These are phyloP conservation scores for Ceratotherium simum DNA, from an alignment of 2,113 vertebrate genomes.

Conservation along the genomic window DNA sequence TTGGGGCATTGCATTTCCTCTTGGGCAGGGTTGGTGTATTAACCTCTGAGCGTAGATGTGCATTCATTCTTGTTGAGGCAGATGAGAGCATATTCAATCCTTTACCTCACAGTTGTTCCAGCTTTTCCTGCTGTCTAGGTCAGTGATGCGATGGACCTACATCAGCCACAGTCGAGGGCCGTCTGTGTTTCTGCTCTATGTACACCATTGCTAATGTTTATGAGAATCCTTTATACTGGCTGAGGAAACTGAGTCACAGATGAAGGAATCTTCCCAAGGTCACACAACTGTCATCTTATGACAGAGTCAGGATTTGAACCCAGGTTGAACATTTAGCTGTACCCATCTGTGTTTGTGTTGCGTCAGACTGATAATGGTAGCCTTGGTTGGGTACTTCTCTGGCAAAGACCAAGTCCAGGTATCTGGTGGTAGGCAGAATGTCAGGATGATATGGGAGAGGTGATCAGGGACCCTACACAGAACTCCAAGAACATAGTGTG, in stretches of 20 bases:
- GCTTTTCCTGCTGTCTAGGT: neutral
- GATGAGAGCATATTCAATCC: neutral
- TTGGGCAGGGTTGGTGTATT: neutral
- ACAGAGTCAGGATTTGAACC: neutral
- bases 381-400: neutral
- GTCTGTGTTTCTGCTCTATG: neutral
- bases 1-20: neutral
- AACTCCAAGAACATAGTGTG: neutral
- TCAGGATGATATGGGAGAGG: neutral
- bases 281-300: neutral
- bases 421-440: neutral
- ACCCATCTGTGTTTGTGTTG: neutral
- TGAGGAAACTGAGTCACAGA: slow-evolving; percentile 29
- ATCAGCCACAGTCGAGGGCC: neutral
- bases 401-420: neutral
- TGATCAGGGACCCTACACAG: neutral
- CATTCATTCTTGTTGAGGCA: neutral
- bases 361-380: neutral
- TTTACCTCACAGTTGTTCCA: neutral
- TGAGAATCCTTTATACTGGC: neutral
- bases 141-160: neutral
- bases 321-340: neutral
- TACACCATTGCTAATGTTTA: neutral
- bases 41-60: neutral
- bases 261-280: neutral